phyloP scores from a whole-genome alignment of 2,113 vertebrate species.

The Pollimyrus isidori region DNA sequence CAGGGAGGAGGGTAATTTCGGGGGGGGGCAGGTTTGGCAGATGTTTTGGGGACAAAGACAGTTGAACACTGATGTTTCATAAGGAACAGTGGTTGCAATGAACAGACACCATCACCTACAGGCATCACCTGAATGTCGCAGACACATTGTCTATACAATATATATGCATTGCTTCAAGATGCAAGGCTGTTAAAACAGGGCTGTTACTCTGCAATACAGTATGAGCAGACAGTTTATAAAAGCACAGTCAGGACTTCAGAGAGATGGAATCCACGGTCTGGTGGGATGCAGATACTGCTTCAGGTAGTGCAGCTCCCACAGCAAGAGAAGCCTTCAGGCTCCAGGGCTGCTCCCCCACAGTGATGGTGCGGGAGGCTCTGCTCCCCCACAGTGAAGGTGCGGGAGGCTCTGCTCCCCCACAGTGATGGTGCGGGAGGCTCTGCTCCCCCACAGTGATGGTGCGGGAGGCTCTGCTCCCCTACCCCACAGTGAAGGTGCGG shows the following conservation, averaged over 20 bases:
- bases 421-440: neutral
- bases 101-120: neutral
- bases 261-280: neutral
- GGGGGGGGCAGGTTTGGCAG: neutral
- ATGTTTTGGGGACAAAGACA: neutral
- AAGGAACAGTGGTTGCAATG: neutral
- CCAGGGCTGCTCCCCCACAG: neutral
- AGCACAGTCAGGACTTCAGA: neutral
- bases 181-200: neutral
- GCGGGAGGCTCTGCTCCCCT: neutral
- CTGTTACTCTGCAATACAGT: neutral
- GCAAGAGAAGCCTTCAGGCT: neutral
- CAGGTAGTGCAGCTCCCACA: neutral
- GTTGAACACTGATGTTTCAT: neutral
- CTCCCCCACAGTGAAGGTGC: too few species aligned
- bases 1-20: neutral
- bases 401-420: too few species aligned
- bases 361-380: neutral
- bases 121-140: neutral
- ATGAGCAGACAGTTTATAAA: neutral
- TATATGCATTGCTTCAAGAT: neutral
- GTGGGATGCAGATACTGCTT: neutral
- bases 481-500: neutral
- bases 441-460: neutral
- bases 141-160: neutral